A percentile compares a stretch with the other conserved stretches of the same genome.
Evolutionary conservation across 2,888 invertebrate species (phyloP).

Genomic region (Epinotia bilunana): DNA sequence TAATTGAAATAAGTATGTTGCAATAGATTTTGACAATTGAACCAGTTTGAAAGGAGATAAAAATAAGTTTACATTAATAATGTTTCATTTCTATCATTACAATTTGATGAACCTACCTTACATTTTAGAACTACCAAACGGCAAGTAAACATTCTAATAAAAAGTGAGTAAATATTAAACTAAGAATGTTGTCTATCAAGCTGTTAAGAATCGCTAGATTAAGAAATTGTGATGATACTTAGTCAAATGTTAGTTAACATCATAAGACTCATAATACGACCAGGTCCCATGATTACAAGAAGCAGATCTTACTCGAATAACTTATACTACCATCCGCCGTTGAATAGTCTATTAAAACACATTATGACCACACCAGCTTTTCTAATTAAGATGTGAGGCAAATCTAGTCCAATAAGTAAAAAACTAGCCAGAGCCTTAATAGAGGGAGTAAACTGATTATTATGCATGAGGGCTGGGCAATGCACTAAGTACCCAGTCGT

Average conservation of each 20-base stretch:
- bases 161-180: too few relatives aligned
- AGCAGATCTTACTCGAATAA: constrained; percentile 50
- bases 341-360: constrained; percentile 61
- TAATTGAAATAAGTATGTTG: too few relatives aligned
- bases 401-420: constrained; percentile 43
- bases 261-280: constrained; percentile 5
- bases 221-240: too few relatives aligned
- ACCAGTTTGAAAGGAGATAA: too few relatives aligned
- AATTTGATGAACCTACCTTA: too few relatives aligned
- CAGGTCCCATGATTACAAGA: constrained; percentile 14
- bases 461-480: constrained; percentile 36
- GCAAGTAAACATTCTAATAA: too few relatives aligned
- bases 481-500: constrained; percentile 25
- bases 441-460: constrained; percentile 38
- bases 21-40: too few relatives aligned
- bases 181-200: too few relatives aligned
- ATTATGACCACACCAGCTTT: constrained; percentile 57
- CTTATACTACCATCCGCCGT: constrained; percentile 59
- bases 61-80: too few relatives aligned
- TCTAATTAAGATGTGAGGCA: constrained; percentile 60
- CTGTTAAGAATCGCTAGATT: too few relatives aligned
- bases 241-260: not conserved
- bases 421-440: constrained; percentile 42
- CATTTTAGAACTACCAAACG: too few relatives aligned
- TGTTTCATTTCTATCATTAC: too few relatives aligned